Evolutionary conservation across 2,113 vertebrate genomes (phyloP), one percentile per base, ranked within the genome.

Genomic region (Paedocypris sp.): DNA sequence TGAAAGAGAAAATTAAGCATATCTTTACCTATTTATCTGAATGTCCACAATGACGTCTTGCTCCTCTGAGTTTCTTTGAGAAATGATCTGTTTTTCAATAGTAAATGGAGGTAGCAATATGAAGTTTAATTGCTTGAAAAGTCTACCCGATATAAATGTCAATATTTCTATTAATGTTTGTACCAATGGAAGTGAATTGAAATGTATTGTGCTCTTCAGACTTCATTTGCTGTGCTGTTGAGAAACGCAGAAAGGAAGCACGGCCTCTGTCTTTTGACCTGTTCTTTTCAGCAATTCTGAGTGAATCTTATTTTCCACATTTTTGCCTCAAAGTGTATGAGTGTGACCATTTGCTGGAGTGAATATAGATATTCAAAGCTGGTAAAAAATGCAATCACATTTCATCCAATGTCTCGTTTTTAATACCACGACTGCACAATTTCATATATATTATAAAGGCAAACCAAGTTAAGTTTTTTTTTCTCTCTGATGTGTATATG

Each of bases 61-160:
- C n/a, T n/a, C n/a, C n/a, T n/a, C 38, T 18, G 19, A 13, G 36
- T 16, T 42, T 56, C 52, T 56, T 56, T 19, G 41, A n/a, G 25
- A 20, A 31, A 20, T 58, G 4, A 32, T 18, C 16, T 22, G 16
- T 32, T 58, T 58, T 58, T 43, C 39, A 58, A n/a, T 12, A 43
- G 38, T 43, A 18, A 58, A 43, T 13, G 22, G 28, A 32, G 12
- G 22, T 26, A 43, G 54, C 18, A 15, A 31, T 32, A 18, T 58
- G 18, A 43, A n/a, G 54, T 43, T 20, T 57, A 43, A 57, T 32
- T 43, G 38, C 18, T 45, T 58, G 18, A 43, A 32, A 32, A 58
- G 38, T 41, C 25, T 4, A 6, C 5, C 49, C n/a, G 12, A 29
- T 26, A 31, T 57, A 57, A 57, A 42, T 8, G 39, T 32, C 54